Evolutionary conservation across 1,140 invertebrate species (phyloP), one percentile per base, ranked within the genome.

Genomic region (Penaeus japonicus): DNA sequence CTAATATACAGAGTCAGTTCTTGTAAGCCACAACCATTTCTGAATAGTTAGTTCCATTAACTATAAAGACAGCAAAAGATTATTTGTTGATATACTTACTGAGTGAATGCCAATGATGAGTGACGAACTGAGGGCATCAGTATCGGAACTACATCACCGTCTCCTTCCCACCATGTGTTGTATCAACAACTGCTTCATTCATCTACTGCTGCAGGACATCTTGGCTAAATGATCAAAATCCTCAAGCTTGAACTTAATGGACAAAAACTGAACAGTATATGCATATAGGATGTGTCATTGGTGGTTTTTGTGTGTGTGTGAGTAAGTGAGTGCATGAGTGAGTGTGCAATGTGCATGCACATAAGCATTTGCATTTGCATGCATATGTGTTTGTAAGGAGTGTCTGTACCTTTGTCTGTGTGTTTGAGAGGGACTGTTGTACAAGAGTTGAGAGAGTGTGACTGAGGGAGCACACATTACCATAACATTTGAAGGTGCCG

Each of bases 181-280:
- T 65, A 80, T 18, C 82, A n/a, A 79, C n/a, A 83, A 73, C 65
- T 84, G 79, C 81, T 62, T 75, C 55, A 35, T 30, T 84, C 55
- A 80, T 78, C 75, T 80, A 39, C 54, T 84, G 55, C 35, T 84
- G 57, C 77, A 84, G 83, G 57, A 82, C 24, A n/a, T 77, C 73
- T 78, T 79, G 77, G 75, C 83, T 84, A 79, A 81, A 81, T 85
- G 75, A 81, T 80, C 75, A 89, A 84, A 89, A 89, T 85, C 82
- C 88, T n/a, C 27, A 81, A 80, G 84, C 57, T 82, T 30, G 54
- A 80, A 88, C 32, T 82, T 82, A 70, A 88, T 65, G 54, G 73
- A 73, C 54, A 82, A 70, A 54, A 82, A 70, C 55, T 53, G 35
- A 54, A 32, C 53, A 32, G 39, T 59, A 83, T 88, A 73, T 88